Base-by-base conservation (phyloP, 1,140 invertebrate species). In the Megalonaias nervosa region DNA sequence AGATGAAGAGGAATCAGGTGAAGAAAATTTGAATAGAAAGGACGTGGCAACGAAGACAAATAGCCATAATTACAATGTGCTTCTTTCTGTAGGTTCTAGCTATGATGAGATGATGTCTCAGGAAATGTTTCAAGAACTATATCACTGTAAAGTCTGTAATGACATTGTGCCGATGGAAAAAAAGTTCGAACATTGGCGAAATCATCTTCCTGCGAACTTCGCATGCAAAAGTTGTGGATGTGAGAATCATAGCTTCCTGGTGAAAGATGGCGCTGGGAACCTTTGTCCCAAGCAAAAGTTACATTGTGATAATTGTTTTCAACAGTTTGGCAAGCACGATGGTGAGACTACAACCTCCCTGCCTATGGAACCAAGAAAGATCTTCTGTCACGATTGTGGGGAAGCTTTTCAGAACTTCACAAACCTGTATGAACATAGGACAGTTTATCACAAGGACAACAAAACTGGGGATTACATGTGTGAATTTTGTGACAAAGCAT, bases 121-220 rank as follows among this genome's bases (percentile, higher is more conserved):
- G 56, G 75, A 84, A 21, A 69, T 86, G 75, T 86, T 85, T 65
- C 83, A 85, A 31, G 83, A 87, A 72, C 68, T 86, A 12, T 87
- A 82, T 71, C 85, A 86, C 59, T 87, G 86, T 70, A 86, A 86
- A 71, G 72, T 84, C 1, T 86, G 84, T 71, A 85, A 87, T 65
- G 85, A 85, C 38, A 81, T 87, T 26, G 72, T 87, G 16, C 83
- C 84, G 13, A 80, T 83, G 12, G 84, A 86, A 21, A 81, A 83
- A 23, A 82, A 81, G 48, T 74, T 81, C 6, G 75, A 77, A 16
- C 84, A 85, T 71, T 71, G 81, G 56, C 72, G 75, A 66, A 79
- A 81, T 58, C 84, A 85, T 67, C 57, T 75, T n/a, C 74, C 77
- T 61, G 71, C 70, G 15, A 81, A 73, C 55, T 74, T 68, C 16